Percentiles rank a stretch among this genome's conserved stretches.
Evolutionary conservation across 2,113 vertebrate genomes (phyloP).

Genomic region (Takifugu flavidus): DNA sequence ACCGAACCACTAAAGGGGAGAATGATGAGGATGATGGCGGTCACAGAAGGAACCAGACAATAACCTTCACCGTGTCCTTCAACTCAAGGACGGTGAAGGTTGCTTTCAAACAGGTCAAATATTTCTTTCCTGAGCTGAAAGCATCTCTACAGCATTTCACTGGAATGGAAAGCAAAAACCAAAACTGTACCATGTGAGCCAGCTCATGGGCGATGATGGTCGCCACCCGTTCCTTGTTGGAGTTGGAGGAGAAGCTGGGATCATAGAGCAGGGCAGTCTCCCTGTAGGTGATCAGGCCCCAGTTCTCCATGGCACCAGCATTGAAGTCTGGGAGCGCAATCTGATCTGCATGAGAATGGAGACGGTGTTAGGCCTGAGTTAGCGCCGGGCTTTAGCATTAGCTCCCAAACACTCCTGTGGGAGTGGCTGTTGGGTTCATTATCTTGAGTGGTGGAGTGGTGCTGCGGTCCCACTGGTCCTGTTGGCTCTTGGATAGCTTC

Average conservation of each 20-base stretch:
- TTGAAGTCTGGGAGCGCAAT: slow-evolving; percentile 79
- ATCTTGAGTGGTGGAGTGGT: neutral
- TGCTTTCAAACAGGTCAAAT: neutral
- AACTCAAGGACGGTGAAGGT: neutral
- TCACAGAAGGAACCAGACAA: neutral
- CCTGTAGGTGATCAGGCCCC: slow-evolving; percentile 80
- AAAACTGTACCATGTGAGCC: slow-evolving; percentile 74
- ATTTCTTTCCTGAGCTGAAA: no score
- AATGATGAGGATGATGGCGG: neutral
- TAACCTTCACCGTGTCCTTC: no score
- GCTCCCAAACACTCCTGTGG: no score
- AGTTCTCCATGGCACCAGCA: slow-evolving; percentile 81
- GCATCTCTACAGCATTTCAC: no score
- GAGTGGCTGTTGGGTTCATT: no score
- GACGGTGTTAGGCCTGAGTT: neutral
- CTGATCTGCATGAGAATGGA: slow-evolving; percentile 62
- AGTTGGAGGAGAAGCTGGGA: slow-evolving; percentile 66
- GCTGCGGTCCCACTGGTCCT: neutral
- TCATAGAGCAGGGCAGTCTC: slow-evolving; percentile 77
- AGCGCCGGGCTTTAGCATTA: neutral
- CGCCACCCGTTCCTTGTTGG: slow-evolving; percentile 75
- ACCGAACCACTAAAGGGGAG: slow-evolving; percentile 87
- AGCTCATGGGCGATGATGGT: slow-evolving; percentile 76
- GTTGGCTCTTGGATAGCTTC: neutral
- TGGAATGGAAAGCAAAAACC: neutral